These are phyloP conservation scores for Ophioninae sp. DNA, from an alignment of 2,888 invertebrate species.

Conservation along the genomic window DNA sequence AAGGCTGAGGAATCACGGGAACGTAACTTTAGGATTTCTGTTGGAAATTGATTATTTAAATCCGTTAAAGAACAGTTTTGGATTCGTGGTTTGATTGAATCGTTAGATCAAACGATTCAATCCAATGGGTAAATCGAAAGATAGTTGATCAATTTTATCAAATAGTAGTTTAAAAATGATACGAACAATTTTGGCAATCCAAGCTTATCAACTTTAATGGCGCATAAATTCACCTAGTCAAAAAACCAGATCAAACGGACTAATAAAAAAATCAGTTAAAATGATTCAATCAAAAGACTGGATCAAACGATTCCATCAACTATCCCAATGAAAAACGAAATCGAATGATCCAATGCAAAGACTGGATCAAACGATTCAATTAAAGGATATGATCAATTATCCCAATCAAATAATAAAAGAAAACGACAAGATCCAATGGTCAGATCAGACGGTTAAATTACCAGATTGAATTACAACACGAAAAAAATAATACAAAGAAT, in stretches of 20 bases:
- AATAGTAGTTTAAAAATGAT: too few species aligned
- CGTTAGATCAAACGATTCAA: not conserved
- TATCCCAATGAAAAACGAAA: not conserved
- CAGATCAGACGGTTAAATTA: not conserved
- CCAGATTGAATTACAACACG: too few species aligned
- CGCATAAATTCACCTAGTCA: too few species aligned
- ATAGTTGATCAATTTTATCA: too few species aligned
- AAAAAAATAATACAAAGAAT: not conserved
- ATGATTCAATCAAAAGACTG: not conserved
- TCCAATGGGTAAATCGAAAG: too few species aligned
- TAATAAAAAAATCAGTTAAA: too few species aligned
- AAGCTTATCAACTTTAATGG: too few species aligned
- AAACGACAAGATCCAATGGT: not conserved
- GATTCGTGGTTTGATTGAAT: not conserved
- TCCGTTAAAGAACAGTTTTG: not conserved
- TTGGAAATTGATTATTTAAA: not conserved
- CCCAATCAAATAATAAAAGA: not conserved
- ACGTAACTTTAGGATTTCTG: not conserved
- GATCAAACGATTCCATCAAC: not conserved
- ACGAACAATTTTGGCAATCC: too few species aligned
- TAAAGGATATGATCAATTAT: not conserved
- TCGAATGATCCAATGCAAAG: not conserved
- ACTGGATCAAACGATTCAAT: not conserved
- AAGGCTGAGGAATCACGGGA: not conserved
- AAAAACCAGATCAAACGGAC: too few species aligned